Percentiles rank a stretch among this genome's conserved stretches.
These are phyloP conservation scores for Myotis yumanensis DNA, from an alignment of 2,113 vertebrate genomes.

Conservation along the genomic window DNA sequence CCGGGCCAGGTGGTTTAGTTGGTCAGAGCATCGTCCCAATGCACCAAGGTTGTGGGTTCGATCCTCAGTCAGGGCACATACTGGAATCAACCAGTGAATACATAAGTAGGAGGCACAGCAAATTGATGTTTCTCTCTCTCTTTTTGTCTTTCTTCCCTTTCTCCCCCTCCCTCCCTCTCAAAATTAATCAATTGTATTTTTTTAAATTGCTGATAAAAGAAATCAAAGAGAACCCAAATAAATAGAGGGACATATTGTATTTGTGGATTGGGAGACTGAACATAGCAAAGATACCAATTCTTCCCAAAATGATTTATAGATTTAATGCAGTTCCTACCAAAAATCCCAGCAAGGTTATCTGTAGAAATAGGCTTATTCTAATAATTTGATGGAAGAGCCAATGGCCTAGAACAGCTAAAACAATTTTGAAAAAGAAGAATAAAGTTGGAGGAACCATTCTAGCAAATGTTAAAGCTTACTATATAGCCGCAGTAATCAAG, in stretches of 20 bases:
- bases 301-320: background rate
- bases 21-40: background rate
- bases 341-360: background rate
- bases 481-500: background rate
- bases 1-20: background rate
- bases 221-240: constrained; percentile 3
- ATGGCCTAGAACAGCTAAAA: constrained; percentile 10
- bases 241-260: background rate
- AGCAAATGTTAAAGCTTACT: background rate
- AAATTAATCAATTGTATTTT: background rate
- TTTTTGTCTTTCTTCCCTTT: background rate
- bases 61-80: background rate
- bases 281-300: background rate
- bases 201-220: background rate
- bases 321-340: background rate
- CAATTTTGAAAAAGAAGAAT: constrained; percentile 17
- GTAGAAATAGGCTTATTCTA: background rate
- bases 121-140: background rate
- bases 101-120: background rate
- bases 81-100: background rate
- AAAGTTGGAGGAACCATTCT: background rate
- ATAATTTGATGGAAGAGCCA: background rate
- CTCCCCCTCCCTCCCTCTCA: no score
- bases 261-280: background rate
- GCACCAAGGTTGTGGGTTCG: background rate